Evolutionary conservation across 2,797 vertebrate species (phyloP).

Genomic region (Labroides dimidiatus): DNA sequence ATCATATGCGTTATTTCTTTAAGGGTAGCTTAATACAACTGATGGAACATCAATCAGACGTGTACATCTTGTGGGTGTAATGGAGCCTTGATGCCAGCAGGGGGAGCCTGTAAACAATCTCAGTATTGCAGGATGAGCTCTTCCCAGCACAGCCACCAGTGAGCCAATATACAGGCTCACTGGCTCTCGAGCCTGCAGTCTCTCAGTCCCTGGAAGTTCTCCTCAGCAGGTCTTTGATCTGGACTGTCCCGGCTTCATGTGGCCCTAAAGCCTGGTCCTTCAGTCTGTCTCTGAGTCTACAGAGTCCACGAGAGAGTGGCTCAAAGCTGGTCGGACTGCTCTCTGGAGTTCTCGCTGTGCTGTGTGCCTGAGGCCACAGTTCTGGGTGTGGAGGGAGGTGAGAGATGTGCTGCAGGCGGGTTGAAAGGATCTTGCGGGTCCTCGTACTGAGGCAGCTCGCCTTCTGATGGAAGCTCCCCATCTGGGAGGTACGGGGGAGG

Average conservation of each 20-base stretch:
- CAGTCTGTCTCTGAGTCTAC: conserved; percentile 32
- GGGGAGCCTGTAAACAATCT: conserved; percentile 58
- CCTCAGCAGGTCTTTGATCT: conserved; percentile 30
- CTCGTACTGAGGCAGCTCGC: conserved; percentile 91
- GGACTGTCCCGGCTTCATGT: conserved; percentile 30
- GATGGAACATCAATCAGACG: neutral
- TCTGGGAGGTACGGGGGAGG: conserved; percentile 93
- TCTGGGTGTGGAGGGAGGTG: conserved; percentile 55
- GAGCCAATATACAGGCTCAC: conserved; percentile 11
- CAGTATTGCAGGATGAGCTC: conserved; percentile 10
- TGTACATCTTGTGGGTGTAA: conserved; percentile 20
- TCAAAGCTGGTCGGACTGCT: conserved; percentile 71
- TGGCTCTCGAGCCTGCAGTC: conserved; percentile 15
- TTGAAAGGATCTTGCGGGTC: conserved; percentile 55
- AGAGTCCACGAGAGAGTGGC: conserved; percentile 24
- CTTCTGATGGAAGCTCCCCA: conserved; percentile 81
- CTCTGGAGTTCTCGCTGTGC: conserved; percentile 43
- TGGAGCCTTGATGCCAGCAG: conserved; percentile 59
- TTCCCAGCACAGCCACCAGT: conserved; percentile 34
- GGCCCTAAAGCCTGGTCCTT: conserved; percentile 43
- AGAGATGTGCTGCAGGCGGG: conserved; percentile 8
- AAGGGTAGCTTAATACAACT: conserved; percentile 1
- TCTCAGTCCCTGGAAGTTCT: conserved; percentile 33
- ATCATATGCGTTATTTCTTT: conserved; percentile 3
- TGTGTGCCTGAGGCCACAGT: conserved; percentile 51